Base-by-base conservation (phyloP, 1,140 invertebrate genomes). In the Penaeus chinensis region DNA sequence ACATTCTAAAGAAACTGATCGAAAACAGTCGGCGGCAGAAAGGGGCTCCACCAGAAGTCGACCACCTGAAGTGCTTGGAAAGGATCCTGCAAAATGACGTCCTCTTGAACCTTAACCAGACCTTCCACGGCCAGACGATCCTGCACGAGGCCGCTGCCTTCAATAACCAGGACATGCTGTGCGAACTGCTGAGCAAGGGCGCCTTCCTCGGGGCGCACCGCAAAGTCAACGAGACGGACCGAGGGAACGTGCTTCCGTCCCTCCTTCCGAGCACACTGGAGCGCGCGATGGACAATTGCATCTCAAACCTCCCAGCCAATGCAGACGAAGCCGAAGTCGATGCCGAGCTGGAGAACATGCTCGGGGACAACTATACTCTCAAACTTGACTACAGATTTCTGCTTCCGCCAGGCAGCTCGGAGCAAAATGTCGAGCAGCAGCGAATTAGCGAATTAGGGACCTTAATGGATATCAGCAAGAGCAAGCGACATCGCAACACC, bases 111-210 rank as follows among this genome's bases (percentile, higher is more conserved):
- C n/a, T 90, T 7, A 89, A 89, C 69, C 87, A 88, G 82, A 37
- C 60, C 16, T 61, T 63, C 27, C 42, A 62, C 5, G 81, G 63
- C 16, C n/a, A 42, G 32, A 88, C 85, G n/a, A 69, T 81, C 47
- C 37, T 89, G 65, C 90, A 90, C 60, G 60, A 89, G 4, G 88
- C 90, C 10, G 87, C 88, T 13, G 27, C 71, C 20, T 88, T 88
- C 69, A 90, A 90, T 47, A 87, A 90, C 47, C 90, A 90, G 71
- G 90, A 90, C 60, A 88, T 88, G 10, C 63, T 89, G 37, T 76
- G 85, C 66, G 69, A 85, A n/a, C 42, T 90, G 32, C 79, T 90
- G 16, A 24, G 71, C n/a, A 42, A 81, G 4, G 90, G 90, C 22
- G 85, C 88, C 42, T 89, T 87, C 78, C 78, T 90, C 20, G 90